These are phyloP conservation scores for Physella acuta DNA, from an alignment of 1,140 invertebrate species.

Conservation along the genomic window DNA sequence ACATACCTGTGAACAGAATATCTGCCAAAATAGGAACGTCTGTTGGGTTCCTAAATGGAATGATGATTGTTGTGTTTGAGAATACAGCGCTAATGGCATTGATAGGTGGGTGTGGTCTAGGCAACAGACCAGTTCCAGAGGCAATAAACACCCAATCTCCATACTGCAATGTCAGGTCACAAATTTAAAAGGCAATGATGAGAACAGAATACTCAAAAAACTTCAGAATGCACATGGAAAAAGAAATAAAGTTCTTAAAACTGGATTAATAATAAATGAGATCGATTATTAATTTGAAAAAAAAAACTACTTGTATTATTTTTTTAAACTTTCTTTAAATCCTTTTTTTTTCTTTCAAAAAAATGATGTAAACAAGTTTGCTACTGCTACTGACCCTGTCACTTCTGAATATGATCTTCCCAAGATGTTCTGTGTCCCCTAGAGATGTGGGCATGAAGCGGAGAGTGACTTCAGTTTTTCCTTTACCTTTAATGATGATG, in stretches of 20 bases:
- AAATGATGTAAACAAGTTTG: no score
- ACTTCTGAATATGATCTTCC: conserved; percentile 53
- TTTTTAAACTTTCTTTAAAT: no score
- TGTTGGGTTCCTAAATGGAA: conserved; percentile 58
- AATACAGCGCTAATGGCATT: conserved; percentile 48
- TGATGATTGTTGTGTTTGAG: conserved; percentile 55
- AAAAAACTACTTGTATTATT: no score
- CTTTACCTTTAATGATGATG: conserved; percentile 41
- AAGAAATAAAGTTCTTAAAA: no score
- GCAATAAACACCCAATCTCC: conserved; percentile 57
- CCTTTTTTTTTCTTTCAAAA: no score
- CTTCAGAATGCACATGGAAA: no score
- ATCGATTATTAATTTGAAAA: no score
- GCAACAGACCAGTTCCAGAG: conserved; percentile 50
- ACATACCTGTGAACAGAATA: conserved; percentile 50
- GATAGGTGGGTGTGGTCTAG: conserved; percentile 52
- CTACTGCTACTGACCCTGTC: no score
- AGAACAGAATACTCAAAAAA: no score
- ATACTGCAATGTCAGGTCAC: conserved; percentile 48
- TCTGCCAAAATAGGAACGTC: conserved; percentile 50
- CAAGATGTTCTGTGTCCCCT: conserved; percentile 49
- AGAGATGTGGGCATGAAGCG: conserved; percentile 58
- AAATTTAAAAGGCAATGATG: no score
- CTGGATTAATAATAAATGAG: no score
- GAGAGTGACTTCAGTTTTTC: conserved; percentile 47